Percentiles rank a stretch among this genome's conserved stretches.
Conservation (phyloP, 2,797 vertebrate genomes). For the Diplodus puntazzo region DNA sequence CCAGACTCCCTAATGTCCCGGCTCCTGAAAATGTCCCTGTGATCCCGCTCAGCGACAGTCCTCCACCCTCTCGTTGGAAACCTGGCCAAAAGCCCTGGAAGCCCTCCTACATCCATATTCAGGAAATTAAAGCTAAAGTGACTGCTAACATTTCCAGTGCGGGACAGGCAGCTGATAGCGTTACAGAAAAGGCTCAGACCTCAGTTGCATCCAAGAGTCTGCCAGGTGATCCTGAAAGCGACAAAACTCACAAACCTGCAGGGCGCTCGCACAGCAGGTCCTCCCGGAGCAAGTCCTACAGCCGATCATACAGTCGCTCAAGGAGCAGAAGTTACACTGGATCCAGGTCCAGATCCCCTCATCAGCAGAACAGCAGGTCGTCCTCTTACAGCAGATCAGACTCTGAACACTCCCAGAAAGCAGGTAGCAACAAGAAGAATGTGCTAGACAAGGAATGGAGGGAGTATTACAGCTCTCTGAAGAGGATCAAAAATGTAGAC, state of each 20-base stretch:
- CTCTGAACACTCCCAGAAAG: slow-evolving; percentile 84
- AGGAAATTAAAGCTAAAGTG: slow-evolving; percentile 92
- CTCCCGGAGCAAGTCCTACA: slow-evolving; percentile 88
- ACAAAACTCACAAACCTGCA: slow-evolving; percentile 81
- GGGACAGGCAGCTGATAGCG: slow-evolving; percentile 67
- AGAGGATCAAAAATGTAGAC: slow-evolving; percentile 82
- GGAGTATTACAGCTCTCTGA: slow-evolving; percentile 80
- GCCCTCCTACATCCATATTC: slow-evolving; percentile 94
- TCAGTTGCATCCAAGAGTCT: slow-evolving; percentile 71
- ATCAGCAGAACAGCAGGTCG: slow-evolving; percentile 82
- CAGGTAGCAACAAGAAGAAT: slow-evolving; percentile 64
- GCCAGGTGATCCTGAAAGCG: slow-evolving; percentile 78
- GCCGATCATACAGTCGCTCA: slow-evolving; percentile 84
- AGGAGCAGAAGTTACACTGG: slow-evolving; percentile 88
- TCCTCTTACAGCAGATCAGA: slow-evolving; percentile 89
- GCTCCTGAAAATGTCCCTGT: slow-evolving; percentile 89
- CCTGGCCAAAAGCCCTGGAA: slow-evolving; percentile 99
- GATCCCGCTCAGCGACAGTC: slow-evolving; percentile 96
- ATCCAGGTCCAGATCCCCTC: slow-evolving; percentile 86
- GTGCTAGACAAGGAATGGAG: slow-evolving; percentile 79
- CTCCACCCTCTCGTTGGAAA: slow-evolving; percentile 97
- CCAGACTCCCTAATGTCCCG: slow-evolving; percentile 69
- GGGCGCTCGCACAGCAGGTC: slow-evolving; percentile 85
- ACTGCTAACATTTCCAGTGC: slow-evolving; percentile 76
- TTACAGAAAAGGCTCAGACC: slow-evolving; percentile 72